Conservation (phyloP, 2,888 invertebrate species). For the Acheta domesticus region DNA sequence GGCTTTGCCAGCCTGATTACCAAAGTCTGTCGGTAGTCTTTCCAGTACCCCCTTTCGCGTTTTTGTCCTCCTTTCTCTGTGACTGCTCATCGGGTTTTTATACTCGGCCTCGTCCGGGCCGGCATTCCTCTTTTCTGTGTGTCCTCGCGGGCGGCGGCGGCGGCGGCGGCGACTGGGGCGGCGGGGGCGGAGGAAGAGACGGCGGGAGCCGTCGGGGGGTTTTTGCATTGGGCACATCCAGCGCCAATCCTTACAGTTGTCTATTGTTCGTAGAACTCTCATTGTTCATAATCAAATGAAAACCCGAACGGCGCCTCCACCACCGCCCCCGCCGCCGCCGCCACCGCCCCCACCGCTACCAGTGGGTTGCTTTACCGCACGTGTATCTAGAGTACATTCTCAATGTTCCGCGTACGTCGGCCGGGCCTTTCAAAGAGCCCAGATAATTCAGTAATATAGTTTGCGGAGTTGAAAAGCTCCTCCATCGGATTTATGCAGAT, state of each 20-base stretch:
- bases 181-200: neutral
- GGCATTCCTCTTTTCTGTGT: neutral
- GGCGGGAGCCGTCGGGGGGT: neutral
- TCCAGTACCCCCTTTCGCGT: neutral
- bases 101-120: neutral
- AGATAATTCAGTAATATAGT: slow-evolving; percentile 40
- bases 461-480: slow-evolving; percentile 39
- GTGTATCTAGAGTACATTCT: slow-evolving; percentile 33
- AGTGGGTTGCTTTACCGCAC: slow-evolving; percentile 26
- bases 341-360: slow-evolving; percentile 26
- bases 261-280: slow-evolving; percentile 38
- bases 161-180: neutral
- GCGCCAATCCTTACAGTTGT: slow-evolving; percentile 38
- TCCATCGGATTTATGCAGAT: slow-evolving; percentile 40
- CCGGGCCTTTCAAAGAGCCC: slow-evolving; percentile 35
- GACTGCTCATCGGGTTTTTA: slow-evolving; percentile 3
- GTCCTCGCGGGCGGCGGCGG: neutral
- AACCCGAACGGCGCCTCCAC: slow-evolving; percentile 28
- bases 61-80: neutral
- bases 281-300: slow-evolving; percentile 40
- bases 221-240: slow-evolving; percentile 20
- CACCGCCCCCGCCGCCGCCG: slow-evolving; percentile 23
- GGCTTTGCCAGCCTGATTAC: neutral
- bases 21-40: neutral
- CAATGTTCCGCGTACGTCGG: slow-evolving; percentile 32